A percentile compares a stretch with the other conserved stretches of the same genome.
Conservation (phyloP, 30 jellyfish, hydroid and myxozoan genomes). For the Cassiopea andromeda region DNA sequence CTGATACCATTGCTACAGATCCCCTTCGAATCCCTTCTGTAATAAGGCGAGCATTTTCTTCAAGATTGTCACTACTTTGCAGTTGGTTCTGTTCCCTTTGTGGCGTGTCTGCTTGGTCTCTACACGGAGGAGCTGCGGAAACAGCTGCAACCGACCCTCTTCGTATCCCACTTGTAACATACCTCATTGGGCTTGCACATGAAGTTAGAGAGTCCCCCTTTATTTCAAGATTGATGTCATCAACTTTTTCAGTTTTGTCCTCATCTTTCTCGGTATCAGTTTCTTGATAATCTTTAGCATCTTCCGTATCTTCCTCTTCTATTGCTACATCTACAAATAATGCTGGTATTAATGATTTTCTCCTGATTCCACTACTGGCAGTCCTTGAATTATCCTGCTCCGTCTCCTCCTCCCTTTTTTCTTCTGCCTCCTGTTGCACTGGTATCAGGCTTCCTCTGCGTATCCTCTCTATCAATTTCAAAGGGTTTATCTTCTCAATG, state of each 20-base stretch:
- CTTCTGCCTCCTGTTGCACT: neutral
- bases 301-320: conserved; percentile 17
- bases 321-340: neutral
- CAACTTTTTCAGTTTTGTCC: neutral
- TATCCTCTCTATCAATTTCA: conserved; percentile 35
- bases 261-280: neutral
- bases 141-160: conserved; percentile 77
- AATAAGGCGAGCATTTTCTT: conserved; percentile 29
- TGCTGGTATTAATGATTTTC: conserved; percentile 70
- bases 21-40: conserved; percentile 67
- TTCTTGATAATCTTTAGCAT: neutral
- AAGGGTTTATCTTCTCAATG: conserved; percentile 54
- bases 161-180: conserved; percentile 63
- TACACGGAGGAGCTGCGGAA: conserved; percentile 78
- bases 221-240: neutral
- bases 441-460: conserved; percentile 7
- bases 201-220: neutral
- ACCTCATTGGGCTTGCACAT: conserved; percentile 14
- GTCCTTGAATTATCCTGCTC: neutral
- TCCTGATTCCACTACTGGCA: conserved; percentile 50
- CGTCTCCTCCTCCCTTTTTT: neutral
- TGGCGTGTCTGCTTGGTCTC: neutral
- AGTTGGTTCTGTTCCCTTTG: neutral
- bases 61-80: neutral
- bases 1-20: conserved; percentile 69